Evolutionary conservation across 2,113 vertebrate genomes (phyloP).

Genomic region (Hippocampus mohnikei): DNA sequence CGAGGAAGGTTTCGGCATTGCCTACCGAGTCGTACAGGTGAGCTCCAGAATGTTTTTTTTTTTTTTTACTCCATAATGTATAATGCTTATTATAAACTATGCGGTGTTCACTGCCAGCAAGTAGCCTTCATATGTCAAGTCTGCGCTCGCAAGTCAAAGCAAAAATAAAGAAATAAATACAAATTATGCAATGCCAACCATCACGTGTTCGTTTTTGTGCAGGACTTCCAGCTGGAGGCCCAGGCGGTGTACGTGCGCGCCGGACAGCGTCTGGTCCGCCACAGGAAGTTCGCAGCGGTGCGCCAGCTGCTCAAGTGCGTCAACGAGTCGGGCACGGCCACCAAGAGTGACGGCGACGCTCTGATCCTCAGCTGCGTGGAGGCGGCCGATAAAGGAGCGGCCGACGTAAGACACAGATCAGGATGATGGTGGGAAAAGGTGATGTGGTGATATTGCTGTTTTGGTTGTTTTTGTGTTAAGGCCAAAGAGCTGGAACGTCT

Average conservation of each 20-base stretch:
- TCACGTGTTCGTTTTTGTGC: neutral
- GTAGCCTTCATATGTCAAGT: too few relatives aligned
- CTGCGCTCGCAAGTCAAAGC: too few relatives aligned
- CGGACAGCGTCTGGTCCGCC: slow-evolving; percentile 82
- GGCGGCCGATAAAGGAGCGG: slow-evolving; percentile 77
- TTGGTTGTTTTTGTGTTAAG: slow-evolving; percentile 44
- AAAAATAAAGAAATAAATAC: too few relatives aligned
- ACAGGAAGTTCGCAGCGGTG: slow-evolving; percentile 80
- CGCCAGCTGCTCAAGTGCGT: slow-evolving; percentile 94
- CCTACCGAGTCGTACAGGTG: slow-evolving; percentile 95
- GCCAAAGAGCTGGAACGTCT: slow-evolving; percentile 87
- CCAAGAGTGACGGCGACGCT: slow-evolving; percentile 85
- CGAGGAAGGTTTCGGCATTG: slow-evolving; percentile 95
- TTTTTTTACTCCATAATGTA: neutral
- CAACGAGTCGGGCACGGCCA: slow-evolving; percentile 86
- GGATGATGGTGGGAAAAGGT: too few relatives aligned
- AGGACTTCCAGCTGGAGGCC: slow-evolving; percentile 94
- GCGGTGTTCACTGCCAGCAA: too few relatives aligned
- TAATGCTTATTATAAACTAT: too few relatives aligned
- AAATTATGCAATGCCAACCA: neutral
- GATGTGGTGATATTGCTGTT: neutral
- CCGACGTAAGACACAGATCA: slow-evolving; percentile 74
- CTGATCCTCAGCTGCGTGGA: slow-evolving; percentile 88
- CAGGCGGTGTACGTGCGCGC: slow-evolving; percentile 82
- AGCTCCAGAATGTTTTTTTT: neutral